phyloP scores from a whole-genome alignment of 2,113 vertebrate genomes.

The Oreochromis tanganicae region DNA sequence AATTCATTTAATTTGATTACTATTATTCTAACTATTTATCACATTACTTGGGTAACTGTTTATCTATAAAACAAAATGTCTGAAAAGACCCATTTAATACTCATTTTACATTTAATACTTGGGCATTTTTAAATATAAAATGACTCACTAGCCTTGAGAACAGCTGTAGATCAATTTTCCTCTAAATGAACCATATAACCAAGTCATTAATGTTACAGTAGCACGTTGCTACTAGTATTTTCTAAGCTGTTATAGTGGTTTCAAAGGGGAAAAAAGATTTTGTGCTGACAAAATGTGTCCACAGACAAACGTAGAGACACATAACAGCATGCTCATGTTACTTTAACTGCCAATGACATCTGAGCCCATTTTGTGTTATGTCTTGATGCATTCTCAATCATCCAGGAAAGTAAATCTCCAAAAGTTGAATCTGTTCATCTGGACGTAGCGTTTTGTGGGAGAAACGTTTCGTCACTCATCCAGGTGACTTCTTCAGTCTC shows the following conservation, averaged over 20 bases:
- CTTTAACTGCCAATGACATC: background rate
- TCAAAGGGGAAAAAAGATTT: background rate
- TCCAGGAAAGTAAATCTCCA: too few species aligned
- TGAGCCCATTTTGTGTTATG: background rate
- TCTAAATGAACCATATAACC: background rate
- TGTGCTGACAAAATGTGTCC: background rate
- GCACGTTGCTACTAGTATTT: background rate
- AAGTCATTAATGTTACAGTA: background rate
- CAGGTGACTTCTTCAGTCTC: too few species aligned
- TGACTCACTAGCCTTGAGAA: background rate
- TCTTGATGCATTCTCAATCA: background rate
- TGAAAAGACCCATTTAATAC: background rate
- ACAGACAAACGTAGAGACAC: background rate
- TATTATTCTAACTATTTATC: background rate
- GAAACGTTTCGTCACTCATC: too few species aligned
- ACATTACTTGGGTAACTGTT: background rate
- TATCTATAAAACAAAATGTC: background rate
- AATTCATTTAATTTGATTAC: background rate
- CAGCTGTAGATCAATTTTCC: background rate
- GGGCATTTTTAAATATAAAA: background rate
- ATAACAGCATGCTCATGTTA: fast-evolving
- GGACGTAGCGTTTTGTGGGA: too few species aligned
- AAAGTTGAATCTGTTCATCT: too few species aligned
- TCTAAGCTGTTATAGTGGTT: background rate
- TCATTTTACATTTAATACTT: background rate